Percentiles rank a stretch among this genome's conserved stretches.
Evolutionary conservation across 2,797 vertebrate genomes (phyloP).

Genomic region (Mastacembelus armatus): DNA sequence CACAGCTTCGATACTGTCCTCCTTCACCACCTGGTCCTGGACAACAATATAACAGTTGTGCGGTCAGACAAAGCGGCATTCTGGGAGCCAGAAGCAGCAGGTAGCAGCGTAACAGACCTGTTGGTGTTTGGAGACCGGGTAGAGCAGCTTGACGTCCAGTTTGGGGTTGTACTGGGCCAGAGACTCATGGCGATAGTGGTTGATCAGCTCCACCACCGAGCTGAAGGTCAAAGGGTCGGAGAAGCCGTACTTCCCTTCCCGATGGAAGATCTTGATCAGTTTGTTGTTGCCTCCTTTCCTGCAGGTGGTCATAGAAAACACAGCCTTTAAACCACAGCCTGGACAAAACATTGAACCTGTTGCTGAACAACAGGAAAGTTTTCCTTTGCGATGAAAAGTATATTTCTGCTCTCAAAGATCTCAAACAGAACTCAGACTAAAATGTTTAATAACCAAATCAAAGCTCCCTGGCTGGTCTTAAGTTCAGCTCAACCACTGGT

Average conservation of each 20-base stretch:
- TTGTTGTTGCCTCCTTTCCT: constrained; percentile 99
- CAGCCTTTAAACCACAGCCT: neutral
- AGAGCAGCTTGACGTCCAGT: constrained; percentile 95
- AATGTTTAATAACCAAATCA: too few species aligned
- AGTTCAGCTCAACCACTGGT: too few species aligned
- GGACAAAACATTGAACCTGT: too few species aligned
- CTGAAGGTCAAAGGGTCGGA: constrained; percentile 97
- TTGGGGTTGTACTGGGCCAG: constrained; percentile 99
- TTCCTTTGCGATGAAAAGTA: too few species aligned
- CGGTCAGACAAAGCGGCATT: neutral
- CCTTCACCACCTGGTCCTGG: constrained; percentile 98
- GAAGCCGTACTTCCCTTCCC: constrained; percentile 97
- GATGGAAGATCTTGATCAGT: constrained; percentile 98
- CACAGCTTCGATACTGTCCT: constrained; percentile 97
- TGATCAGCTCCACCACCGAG: constrained; percentile 98
- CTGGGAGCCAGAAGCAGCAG: neutral
- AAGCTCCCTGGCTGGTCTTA: too few species aligned
- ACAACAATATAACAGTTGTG: neutral
- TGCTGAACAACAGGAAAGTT: too few species aligned
- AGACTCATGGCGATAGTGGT: constrained; percentile 96
- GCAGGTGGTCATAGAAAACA: neutral
- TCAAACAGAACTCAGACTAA: too few species aligned
- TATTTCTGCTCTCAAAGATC: too few species aligned
- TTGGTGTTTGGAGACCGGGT: constrained; percentile 96
- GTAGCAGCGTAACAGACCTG: constrained; percentile 83